These are phyloP conservation scores for Mohoua ochrocephala DNA, from an alignment of 2,113 vertebrate species.

Conservation along the genomic window DNA sequence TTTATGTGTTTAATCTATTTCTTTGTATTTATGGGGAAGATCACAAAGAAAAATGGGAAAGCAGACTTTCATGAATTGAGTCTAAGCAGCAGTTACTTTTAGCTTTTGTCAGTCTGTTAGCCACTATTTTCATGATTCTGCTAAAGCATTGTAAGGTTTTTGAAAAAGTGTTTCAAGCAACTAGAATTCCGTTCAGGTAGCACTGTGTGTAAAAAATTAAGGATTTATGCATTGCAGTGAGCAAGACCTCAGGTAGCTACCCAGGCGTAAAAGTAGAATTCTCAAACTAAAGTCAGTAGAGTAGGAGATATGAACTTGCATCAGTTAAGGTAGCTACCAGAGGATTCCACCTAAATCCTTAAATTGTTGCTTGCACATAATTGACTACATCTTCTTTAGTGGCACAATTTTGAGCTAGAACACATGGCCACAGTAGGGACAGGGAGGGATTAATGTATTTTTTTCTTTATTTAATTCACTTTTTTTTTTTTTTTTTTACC, in stretches of 20 bases:
- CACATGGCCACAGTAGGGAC: not conserved
- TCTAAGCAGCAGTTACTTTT: not conserved
- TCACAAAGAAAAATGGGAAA: not conserved
- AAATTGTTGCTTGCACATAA: not conserved
- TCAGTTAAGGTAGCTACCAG: not conserved
- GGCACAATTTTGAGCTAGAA: not conserved
- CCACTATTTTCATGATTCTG: not conserved
- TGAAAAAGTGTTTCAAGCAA: not conserved
- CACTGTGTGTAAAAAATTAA: not conserved
- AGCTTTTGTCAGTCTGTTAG: not conserved
- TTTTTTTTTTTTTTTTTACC: not conserved
- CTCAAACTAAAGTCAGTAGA: not conserved
- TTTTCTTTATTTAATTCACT: not conserved
- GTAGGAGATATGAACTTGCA: not conserved
- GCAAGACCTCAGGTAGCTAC: not conserved
- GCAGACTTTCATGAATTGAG: not conserved
- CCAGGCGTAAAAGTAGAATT: not conserved
- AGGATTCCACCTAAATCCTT: not conserved
- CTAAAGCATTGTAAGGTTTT: not conserved
- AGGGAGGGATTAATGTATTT: not conserved
- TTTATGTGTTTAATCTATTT: not conserved
- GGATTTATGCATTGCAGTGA: not conserved
- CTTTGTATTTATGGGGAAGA: not conserved
- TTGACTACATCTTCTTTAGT: not conserved
- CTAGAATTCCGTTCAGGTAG: not conserved